phyloP scores from a whole-genome alignment of 2,797 vertebrate genomes.

The Garrulus glandarius region DNA sequence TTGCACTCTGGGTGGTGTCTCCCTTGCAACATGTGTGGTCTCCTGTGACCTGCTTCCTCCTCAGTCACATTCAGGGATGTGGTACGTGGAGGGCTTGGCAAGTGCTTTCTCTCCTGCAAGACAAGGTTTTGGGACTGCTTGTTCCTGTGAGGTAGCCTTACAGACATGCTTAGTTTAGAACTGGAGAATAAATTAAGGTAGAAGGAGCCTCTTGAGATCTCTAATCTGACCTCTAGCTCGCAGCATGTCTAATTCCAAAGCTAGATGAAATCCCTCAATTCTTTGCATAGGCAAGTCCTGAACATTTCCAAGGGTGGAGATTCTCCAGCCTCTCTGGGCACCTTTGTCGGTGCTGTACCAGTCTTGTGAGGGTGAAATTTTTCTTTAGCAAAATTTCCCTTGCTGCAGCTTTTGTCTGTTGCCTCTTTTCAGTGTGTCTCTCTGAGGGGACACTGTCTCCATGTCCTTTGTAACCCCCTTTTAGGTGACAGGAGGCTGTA shows the following conservation, averaged over 20 bases:
- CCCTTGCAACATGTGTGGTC: not conserved
- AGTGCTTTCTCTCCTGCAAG: not conserved
- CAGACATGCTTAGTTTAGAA: not conserved
- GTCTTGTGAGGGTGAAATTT: not conserved
- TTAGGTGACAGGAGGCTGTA: not conserved
- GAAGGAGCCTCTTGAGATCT: not conserved
- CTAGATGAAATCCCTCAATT: not conserved
- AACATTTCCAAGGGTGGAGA: not conserved
- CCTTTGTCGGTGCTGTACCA: not conserved
- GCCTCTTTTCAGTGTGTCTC: not conserved
- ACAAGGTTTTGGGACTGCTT: not conserved
- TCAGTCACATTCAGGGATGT: rapidly evolving
- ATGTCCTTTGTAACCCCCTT: not conserved
- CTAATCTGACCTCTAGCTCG: not conserved
- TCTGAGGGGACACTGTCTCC: not conserved
- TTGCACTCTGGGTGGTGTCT: not conserved
- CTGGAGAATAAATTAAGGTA: not conserved
- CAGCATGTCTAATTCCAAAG: not conserved
- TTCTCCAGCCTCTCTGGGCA: not conserved
- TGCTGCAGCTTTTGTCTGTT: not conserved
- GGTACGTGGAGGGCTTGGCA: not conserved
- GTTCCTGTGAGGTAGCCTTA: not conserved
- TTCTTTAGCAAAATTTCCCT: not conserved
- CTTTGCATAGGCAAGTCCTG: not conserved
- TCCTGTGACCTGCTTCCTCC: not conserved